These are phyloP conservation scores for Megalops atlanticus DNA, from an alignment of 2,113 vertebrate genomes.

Conservation along the genomic window DNA sequence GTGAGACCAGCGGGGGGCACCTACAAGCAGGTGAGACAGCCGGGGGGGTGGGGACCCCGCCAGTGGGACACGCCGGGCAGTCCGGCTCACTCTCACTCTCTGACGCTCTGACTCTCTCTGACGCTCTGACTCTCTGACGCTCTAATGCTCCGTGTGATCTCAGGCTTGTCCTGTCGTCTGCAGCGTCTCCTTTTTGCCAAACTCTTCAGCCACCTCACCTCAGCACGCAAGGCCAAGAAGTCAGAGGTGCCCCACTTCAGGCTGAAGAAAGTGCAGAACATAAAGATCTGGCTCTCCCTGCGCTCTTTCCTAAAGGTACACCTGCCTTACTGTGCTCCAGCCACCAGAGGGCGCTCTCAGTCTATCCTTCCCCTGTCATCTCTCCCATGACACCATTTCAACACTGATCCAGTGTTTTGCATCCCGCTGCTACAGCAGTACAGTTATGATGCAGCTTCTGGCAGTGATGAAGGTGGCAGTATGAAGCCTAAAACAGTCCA, in stretches of 20 bases:
- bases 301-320: constrained; percentile 92
- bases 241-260: constrained; percentile 96
- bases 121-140: no score
- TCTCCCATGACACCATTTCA: background rate
- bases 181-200: constrained; percentile 97
- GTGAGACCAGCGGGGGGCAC: constrained; percentile 52
- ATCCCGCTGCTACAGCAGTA: no score
- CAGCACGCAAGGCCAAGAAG: constrained; percentile 95
- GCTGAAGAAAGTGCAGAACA: constrained; percentile 98
- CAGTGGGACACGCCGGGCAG: background rate
- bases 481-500: no score
- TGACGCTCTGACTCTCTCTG: background rate
- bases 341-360: background rate
- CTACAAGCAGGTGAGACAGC: no score
- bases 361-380: no score
- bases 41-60: no score
- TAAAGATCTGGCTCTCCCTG: constrained; percentile 97
- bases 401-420: background rate
- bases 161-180: constrained; percentile 20
- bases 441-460: no score
- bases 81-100: background rate
- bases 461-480: no score
- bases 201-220: constrained; percentile 95
- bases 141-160: no score
- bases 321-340: background rate